These are phyloP conservation scores for Dendropsophus ebraccatus DNA, from an alignment of 2,113 vertebrate species.

Conservation along the genomic window DNA sequence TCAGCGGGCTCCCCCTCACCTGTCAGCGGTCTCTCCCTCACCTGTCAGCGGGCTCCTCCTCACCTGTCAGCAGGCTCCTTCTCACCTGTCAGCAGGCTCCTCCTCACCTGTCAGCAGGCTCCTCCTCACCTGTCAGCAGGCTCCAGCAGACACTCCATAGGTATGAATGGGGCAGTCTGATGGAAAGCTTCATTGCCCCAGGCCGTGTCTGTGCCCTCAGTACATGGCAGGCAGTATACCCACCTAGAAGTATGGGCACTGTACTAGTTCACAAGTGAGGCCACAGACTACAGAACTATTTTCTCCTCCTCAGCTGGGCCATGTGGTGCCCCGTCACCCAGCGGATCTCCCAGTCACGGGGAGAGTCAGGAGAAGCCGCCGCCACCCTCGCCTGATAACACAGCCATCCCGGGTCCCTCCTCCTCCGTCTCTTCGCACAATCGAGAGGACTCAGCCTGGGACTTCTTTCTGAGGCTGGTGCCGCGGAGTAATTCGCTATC, in stretches of 20 bases:
- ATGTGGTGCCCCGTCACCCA: not conserved
- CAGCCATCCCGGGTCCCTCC: not conserved
- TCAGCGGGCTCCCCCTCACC: no score
- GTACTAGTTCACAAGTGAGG: not conserved
- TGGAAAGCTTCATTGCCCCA: no score
- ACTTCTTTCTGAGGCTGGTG: constrained; percentile 58
- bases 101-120: no score
- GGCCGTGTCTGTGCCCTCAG: no score
- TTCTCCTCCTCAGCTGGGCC: not conserved
- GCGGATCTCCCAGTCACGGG: not conserved
- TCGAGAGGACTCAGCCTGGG: constrained; percentile 6
- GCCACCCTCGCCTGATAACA: not conserved
- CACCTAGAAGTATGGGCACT: no score
- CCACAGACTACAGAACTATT: not conserved
- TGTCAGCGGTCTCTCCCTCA: no score
- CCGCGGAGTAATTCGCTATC: constrained; percentile 44
- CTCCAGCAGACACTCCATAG: no score
- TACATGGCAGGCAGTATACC: no score
- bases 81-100: no score
- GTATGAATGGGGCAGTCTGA: not conserved
- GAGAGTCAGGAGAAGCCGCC: not conserved
- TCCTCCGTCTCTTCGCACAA: constrained; percentile 16
- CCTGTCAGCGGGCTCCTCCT: no score
- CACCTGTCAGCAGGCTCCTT: no score
- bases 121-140: no score